phyloP scores from a whole-genome alignment of 2,888 invertebrate species.

The Drosophila niveifrons region DNA sequence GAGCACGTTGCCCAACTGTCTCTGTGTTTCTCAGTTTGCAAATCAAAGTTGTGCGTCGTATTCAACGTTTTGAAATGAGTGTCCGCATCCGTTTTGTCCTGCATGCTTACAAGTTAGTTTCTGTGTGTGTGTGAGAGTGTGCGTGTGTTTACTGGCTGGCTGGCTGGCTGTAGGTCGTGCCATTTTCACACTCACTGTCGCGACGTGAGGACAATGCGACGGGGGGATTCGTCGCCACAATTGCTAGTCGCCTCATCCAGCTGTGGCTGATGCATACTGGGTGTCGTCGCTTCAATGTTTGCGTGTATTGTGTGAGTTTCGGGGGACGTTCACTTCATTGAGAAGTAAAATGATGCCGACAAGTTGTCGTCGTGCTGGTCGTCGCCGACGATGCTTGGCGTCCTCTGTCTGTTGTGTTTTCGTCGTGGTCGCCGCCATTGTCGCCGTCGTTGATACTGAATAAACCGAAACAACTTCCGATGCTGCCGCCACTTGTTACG shows the following conservation, averaged over 20 bases:
- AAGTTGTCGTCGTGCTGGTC: slow-evolving; percentile 70
- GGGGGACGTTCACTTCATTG: slow-evolving; percentile 54
- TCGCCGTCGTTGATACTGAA: slow-evolving; percentile 59
- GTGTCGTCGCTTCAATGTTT: slow-evolving; percentile 13
- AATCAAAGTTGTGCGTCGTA: slow-evolving; percentile 71
- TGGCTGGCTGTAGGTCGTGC: slow-evolving; percentile 58
- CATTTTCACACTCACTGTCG: slow-evolving; percentile 65
- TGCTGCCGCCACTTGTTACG: slow-evolving; percentile 80
- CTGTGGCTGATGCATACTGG: slow-evolving; percentile 45
- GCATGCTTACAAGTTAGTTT: slow-evolving; percentile 24
- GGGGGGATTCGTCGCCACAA: slow-evolving; percentile 70
- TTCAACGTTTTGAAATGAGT: slow-evolving; percentile 36
- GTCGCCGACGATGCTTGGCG: slow-evolving; percentile 41
- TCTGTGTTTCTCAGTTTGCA: slow-evolving; percentile 38
- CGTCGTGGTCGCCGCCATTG: slow-evolving; percentile 44
- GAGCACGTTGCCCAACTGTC: slow-evolving; percentile 40
- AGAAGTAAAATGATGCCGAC: slow-evolving; percentile 73
- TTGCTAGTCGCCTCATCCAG: slow-evolving; percentile 60
- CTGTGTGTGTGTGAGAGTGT: slow-evolving; percentile 1
- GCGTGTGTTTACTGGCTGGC: slow-evolving; percentile 13
- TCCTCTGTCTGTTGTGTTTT: slow-evolving; percentile 43
- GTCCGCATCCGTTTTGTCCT: slow-evolving; percentile 61
- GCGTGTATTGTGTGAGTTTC: slow-evolving; percentile 8
- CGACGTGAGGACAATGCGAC: slow-evolving; percentile 54
- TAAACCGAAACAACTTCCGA: slow-evolving; percentile 69